phyloP scores from a whole-genome alignment of 2,888 invertebrate genomes.

The Holacanthella duospinosa region DNA sequence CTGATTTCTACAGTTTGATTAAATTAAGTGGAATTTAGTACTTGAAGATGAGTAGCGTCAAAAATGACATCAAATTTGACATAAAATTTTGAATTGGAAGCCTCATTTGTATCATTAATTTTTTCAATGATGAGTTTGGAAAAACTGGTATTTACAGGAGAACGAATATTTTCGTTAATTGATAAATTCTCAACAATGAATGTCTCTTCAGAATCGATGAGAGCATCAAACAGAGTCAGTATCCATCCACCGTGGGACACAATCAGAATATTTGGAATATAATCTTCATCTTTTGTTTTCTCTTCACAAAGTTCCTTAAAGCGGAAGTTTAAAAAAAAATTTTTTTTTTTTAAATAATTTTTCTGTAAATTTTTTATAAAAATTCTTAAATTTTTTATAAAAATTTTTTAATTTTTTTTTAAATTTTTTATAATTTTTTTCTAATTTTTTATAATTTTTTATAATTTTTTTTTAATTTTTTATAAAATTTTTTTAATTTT shows the following conservation, averaged over 20 bases:
- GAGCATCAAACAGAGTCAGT: slow-evolving; percentile 26
- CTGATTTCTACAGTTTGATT: too few species aligned
- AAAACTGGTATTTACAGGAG: slow-evolving; percentile 24
- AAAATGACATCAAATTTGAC: slow-evolving; percentile 12
- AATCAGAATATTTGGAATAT: slow-evolving; percentile 26
- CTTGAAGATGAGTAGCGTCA: slow-evolving; percentile 11
- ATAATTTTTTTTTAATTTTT: not conserved
- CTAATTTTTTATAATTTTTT: not conserved
- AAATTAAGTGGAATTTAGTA: too few species aligned
- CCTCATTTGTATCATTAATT: slow-evolving; percentile 5
- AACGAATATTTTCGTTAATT: slow-evolving; percentile 11
- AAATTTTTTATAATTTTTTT: not conserved
- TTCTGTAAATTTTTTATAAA: not conserved
- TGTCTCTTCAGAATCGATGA: slow-evolving; percentile 9
- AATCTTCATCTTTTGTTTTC: slow-evolving; percentile 13
- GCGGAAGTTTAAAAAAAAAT: not conserved
- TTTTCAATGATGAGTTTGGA: slow-evolving; percentile 21
- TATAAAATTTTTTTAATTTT: not conserved
- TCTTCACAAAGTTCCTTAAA: slow-evolving; percentile 25
- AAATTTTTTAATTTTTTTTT: not conserved
- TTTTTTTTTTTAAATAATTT: not conserved
- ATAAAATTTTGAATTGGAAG: slow-evolving; percentile 4
- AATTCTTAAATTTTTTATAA: slow-evolving; percentile 4
- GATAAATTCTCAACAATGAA: slow-evolving; percentile 21
- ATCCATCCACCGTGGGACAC: slow-evolving; percentile 34